Percentiles rank a stretch among this genome's conserved stretches.
phyloP scores from a whole-genome alignment of 2,113 vertebrate genomes.

The Nycticorax nycticorax region DNA sequence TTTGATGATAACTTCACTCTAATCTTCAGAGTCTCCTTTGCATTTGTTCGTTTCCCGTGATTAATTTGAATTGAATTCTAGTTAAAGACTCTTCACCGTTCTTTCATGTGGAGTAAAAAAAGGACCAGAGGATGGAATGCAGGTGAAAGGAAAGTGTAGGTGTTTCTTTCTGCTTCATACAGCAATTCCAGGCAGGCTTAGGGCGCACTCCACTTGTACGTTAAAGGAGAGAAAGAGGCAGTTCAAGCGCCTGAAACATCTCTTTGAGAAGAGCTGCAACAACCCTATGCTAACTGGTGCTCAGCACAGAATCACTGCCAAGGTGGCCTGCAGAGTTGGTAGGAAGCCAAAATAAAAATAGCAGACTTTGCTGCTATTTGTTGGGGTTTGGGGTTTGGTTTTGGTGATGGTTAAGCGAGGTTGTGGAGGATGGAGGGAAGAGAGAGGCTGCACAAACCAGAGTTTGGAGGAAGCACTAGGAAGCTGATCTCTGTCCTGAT shows the following conservation, averaged over 20 bases:
- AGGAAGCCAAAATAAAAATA: constrained; percentile 19
- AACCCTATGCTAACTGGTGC: neutral
- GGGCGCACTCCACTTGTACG: neutral
- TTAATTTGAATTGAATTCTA: neutral
- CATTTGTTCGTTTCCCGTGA: neutral
- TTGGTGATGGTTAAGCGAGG: neutral
- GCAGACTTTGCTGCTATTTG: neutral
- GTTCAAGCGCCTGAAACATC: neutral
- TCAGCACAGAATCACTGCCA: neutral
- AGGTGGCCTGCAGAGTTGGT: constrained; percentile 8
- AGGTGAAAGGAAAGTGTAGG: neutral
- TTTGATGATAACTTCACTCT: neutral
- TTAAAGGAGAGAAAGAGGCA: neutral
- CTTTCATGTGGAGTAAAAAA: neutral
- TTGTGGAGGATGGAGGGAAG: neutral
- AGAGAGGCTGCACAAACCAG: neutral
- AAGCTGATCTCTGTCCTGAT: neutral
- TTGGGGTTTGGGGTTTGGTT: neutral
- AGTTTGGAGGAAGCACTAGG: neutral
- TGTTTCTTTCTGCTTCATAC: neutral
- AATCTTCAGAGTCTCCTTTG: neutral
- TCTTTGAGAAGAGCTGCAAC: neutral
- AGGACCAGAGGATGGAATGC: neutral
- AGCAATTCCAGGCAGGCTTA: neutral
- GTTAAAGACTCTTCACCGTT: neutral